Evolutionary conservation across 2,888 invertebrate species (phyloP).

Genomic region (Teinopalpus imperialis): DNA sequence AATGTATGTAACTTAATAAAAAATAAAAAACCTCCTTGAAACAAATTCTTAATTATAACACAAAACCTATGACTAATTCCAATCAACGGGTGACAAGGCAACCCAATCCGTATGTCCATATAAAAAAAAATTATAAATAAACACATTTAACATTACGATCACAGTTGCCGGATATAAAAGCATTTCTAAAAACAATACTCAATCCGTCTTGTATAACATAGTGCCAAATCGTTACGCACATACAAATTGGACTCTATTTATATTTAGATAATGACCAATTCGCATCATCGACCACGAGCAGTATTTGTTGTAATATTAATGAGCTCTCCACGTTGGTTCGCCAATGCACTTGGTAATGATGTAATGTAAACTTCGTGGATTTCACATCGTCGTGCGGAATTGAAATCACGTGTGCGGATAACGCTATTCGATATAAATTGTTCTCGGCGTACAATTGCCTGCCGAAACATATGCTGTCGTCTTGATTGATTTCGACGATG

Average conservation of each 20-base stretch:
- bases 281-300: not conserved
- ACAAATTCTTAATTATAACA: too few species aligned
- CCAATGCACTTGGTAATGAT: conserved; percentile 12
- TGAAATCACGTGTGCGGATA: conserved; percentile 3
- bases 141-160: not conserved
- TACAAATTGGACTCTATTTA: conserved; percentile 9
- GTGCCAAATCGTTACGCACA: conserved; percentile 13
- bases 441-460: too few species aligned
- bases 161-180: conserved; percentile 19
- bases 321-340: conserved; percentile 2
- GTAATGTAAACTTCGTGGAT: conserved; percentile 12
- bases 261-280: conserved; percentile 1
- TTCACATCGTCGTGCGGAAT: not conserved
- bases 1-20: too few species aligned
- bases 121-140: conserved; percentile 16
- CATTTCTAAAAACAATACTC: conserved; percentile 19
- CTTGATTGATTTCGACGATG: too few species aligned
- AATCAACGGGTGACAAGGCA: not conserved
- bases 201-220: conserved; percentile 15
- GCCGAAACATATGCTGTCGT: too few species aligned
- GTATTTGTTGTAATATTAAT: conserved; percentile 9
- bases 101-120: not conserved
- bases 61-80: not conserved
- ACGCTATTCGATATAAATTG: too few species aligned
- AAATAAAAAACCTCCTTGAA: too few species aligned